Evolutionary conservation across 2,888 invertebrate genomes (phyloP), one percentile per base, ranked within the genome.

Genomic region (Thereva nobilitata): DNA sequence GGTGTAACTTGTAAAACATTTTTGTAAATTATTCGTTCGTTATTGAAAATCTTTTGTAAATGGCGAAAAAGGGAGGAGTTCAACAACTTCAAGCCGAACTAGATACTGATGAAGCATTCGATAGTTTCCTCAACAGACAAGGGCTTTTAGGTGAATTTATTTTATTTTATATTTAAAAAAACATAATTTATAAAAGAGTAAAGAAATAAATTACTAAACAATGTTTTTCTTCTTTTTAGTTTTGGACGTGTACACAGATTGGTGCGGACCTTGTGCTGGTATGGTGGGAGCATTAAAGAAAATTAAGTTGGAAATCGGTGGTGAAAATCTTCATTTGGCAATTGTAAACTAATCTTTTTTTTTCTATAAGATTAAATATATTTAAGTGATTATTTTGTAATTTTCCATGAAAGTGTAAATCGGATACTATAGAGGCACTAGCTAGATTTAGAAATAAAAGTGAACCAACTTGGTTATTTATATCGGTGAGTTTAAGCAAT

Each of bases 401-500:
- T 44, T 54, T 64, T 37, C n/a, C 3, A 2, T 35, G 68, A 4
- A 42, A 80, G 80, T 79, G 79, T 52, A 91, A 90, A 79, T 84
- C 90, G 34, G 93, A 95, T 77, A 85, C 86, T 0, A 90, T 96
- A 64, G 85, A 86, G 52, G 85, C 84, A 49, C 79, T 96, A 55
- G 85, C 86, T 74, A 84, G 92, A 63, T 95, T 95, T 78, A 83
- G 90, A 34, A 89, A 90, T 66, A 89, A 87, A 74, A 93, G 95
- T 78, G 91, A 95, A 76, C 95, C 95, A 0, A 91, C 91, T 0
- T 96, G 95, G 92, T 86, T 96, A 82, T 93, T 95, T 74, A 87
- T 91, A 70, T 88, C 88, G 69, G 93, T 93, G 84, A 84, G 84
- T 76, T 40, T 50, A 12, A 74, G 72, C 56, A 37, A 45, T 53